phyloP scores from a whole-genome alignment of 2,113 vertebrate species.

The Talpa occidentalis region DNA sequence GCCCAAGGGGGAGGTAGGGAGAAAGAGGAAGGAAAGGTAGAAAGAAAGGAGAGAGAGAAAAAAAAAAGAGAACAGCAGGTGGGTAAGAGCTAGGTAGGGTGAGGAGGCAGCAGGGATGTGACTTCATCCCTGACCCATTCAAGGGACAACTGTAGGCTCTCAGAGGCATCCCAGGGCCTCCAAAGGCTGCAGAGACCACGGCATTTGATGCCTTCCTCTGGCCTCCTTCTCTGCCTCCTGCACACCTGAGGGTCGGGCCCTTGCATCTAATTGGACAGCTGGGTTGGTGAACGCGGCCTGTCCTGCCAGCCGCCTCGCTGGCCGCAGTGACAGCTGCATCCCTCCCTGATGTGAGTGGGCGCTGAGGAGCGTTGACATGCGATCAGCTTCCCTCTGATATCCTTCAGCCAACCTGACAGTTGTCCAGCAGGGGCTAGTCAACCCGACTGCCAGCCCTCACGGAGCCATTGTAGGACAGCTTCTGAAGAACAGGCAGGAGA shows the following conservation, averaged over 20 bases:
- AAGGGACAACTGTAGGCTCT: slow-evolving; percentile 72
- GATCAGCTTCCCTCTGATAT: slow-evolving; percentile 90
- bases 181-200: slow-evolving; percentile 79
- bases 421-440: slow-evolving; percentile 83
- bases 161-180: slow-evolving; percentile 76
- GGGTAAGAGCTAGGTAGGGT: slow-evolving; percentile 37
- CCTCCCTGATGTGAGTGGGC: slow-evolving; percentile 89
- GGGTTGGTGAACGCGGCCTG: slow-evolving; percentile 89
- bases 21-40: slow-evolving; percentile 75
- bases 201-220: slow-evolving; percentile 69
- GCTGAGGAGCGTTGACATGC: slow-evolving; percentile 88
- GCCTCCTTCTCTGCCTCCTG: slow-evolving; percentile 80
- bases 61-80: not conserved
- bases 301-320: slow-evolving; percentile 90
- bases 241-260: slow-evolving; percentile 91
- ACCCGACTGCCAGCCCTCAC: slow-evolving; percentile 79
- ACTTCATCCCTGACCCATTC: slow-evolving; percentile 70
- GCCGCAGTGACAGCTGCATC: slow-evolving; percentile 93
- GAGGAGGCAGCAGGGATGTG: slow-evolving; percentile 55
- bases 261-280: slow-evolving; percentile 93
- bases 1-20: slow-evolving; percentile 73
- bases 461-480: slow-evolving; percentile 77
- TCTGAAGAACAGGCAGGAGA: slow-evolving; percentile 61
- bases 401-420: slow-evolving; percentile 87
- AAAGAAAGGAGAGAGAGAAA: slow-evolving; percentile 69